phyloP scores from a whole-genome alignment of 1,140 invertebrate genomes.

The Saccostrea cuccullata region DNA sequence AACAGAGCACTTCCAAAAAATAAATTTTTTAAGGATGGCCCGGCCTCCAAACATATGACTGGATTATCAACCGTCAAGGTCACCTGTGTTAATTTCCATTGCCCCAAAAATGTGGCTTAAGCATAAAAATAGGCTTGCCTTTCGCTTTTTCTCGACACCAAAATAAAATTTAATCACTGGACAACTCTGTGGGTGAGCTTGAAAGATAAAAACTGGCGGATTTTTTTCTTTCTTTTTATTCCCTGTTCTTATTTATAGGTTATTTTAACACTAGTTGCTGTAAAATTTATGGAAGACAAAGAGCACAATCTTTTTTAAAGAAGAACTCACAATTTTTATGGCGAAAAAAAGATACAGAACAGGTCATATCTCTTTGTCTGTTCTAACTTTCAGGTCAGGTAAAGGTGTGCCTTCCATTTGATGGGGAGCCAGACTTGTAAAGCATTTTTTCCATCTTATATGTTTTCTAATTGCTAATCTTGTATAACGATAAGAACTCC shows the following conservation, averaged over 20 bases:
- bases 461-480: constrained; percentile 36
- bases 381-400: neutral
- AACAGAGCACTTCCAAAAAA: neutral
- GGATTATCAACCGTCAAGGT: constrained; percentile 13
- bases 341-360: neutral
- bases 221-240: neutral
- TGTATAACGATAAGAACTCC: constrained; percentile 9
- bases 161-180: constrained; percentile 35
- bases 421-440: neutral
- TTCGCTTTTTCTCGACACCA: constrained; percentile 9
- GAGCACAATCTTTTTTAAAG: neutral
- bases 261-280: neutral
- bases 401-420: neutral
- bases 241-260: neutral
- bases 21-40: no score
- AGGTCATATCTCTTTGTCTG: neutral
- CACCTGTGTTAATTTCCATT: neutral
- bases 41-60: constrained; percentile 23
- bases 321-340: neutral
- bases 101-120: neutral
- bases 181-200: neutral
- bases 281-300: no score
- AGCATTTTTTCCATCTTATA: constrained; percentile 10
- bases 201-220: neutral
- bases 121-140: constrained; percentile 12